These are phyloP conservation scores for Nannospalax galili DNA, from an alignment of 2,113 vertebrate species.

Conservation along the genomic window DNA sequence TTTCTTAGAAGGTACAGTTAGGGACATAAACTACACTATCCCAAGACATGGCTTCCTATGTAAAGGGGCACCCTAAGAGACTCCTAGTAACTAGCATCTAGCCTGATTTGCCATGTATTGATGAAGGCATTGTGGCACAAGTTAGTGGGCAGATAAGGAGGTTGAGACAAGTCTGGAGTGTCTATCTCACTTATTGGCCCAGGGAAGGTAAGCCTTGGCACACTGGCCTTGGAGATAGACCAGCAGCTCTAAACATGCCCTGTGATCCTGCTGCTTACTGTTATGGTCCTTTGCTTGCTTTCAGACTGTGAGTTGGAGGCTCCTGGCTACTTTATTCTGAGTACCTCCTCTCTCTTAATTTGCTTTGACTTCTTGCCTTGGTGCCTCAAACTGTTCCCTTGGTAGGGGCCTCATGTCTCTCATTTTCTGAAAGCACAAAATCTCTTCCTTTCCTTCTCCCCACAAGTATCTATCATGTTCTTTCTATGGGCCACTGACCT, in stretches of 20 bases:
- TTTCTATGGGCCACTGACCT: background rate
- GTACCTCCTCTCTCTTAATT: too few relatives aligned
- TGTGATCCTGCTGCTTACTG: background rate
- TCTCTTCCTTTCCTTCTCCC: background rate
- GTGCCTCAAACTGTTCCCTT: background rate
- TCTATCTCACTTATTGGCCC: background rate
- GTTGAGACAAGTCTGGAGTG: background rate
- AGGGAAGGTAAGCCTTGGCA: background rate
- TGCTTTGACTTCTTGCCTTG: background rate
- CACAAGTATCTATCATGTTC: background rate
- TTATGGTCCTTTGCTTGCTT: background rate
- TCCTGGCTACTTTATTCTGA: background rate
- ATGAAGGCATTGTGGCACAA: background rate
- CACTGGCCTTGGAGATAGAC: background rate
- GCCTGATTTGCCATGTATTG: background rate
- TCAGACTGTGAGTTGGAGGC: background rate
- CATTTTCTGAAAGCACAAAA: background rate
- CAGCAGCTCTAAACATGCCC: background rate
- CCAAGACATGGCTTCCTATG: background rate
- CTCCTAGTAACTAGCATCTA: background rate
- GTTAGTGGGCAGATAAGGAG: background rate
- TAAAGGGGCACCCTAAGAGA: background rate
- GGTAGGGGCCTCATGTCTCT: background rate
- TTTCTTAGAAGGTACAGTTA: background rate
- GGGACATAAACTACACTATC: background rate